These are phyloP conservation scores for Leucophenga varia DNA, from an alignment of 1,140 invertebrate genomes.

Conservation along the genomic window DNA sequence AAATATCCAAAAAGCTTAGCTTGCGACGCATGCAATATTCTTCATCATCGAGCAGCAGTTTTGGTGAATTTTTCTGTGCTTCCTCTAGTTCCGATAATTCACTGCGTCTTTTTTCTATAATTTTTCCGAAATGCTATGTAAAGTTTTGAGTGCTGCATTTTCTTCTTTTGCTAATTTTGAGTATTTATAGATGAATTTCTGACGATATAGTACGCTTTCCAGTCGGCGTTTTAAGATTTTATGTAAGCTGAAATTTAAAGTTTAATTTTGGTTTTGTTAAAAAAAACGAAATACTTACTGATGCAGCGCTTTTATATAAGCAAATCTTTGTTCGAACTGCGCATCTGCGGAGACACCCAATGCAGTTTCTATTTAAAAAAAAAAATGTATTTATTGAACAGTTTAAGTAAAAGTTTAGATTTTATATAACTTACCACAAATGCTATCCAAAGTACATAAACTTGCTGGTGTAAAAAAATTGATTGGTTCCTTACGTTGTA, in stretches of 20 bases:
- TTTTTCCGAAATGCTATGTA: too few species aligned
- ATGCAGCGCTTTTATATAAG: slow-evolving; percentile 30
- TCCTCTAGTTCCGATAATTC: too few species aligned
- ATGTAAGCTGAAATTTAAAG: slow-evolving; percentile 26
- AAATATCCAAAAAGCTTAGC: slow-evolving; percentile 64
- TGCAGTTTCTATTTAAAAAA: slow-evolving; percentile 22
- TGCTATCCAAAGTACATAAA: slow-evolving; percentile 33
- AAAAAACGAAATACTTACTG: too few species aligned
- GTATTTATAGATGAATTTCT: slow-evolving; percentile 9
- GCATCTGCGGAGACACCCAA: slow-evolving; percentile 22
- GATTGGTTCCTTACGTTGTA: slow-evolving; percentile 7
- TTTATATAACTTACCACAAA: slow-evolving; percentile 12
- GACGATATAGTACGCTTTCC: slow-evolving; percentile 32
- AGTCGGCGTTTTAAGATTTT: slow-evolving; percentile 22
- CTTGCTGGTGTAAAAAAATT: slow-evolving; percentile 29
- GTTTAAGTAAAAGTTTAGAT: too few species aligned
- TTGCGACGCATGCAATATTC: slow-evolving; percentile 3
- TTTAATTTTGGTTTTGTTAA: too few species aligned
- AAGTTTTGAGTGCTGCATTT: too few species aligned
- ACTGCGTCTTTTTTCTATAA: too few species aligned
- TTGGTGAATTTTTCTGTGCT: too few species aligned
- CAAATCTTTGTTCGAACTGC: slow-evolving; percentile 24
- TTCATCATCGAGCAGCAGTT: too few species aligned
- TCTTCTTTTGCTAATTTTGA: slow-evolving; percentile 15
- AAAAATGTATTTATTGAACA: too few species aligned